A percentile compares a stretch with the other conserved stretches of the same genome.
phyloP scores from a whole-genome alignment of 1,140 invertebrate genomes.

The Drosophila parvula region DNA sequence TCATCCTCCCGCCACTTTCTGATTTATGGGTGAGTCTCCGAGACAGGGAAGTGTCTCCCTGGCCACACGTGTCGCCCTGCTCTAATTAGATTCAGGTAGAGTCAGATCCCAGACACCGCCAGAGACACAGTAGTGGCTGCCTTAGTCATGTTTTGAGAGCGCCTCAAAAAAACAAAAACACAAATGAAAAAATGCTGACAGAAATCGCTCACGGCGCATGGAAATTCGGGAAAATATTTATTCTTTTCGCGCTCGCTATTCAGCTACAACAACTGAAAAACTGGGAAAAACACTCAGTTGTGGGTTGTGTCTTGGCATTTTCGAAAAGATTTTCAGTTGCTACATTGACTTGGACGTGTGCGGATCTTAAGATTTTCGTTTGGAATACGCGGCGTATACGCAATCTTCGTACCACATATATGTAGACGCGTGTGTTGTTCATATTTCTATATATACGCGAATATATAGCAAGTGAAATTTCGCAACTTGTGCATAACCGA shows the following conservation, averaged over 20 bases:
- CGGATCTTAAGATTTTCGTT: slow-evolving; percentile 32
- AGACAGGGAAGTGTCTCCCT: slow-evolving; percentile 22
- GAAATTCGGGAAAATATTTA: slow-evolving; percentile 70
- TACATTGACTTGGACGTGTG: slow-evolving; percentile 78
- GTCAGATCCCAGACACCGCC: slow-evolving; percentile 32
- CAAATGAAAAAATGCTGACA: slow-evolving; percentile 30
- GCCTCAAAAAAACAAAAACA: neutral
- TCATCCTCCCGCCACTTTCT: slow-evolving; percentile 25
- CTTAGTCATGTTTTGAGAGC: slow-evolving; percentile 60
- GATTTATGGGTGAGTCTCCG: slow-evolving; percentile 64
- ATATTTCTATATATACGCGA: slow-evolving; percentile 36
- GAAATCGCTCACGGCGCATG: slow-evolving; percentile 66
- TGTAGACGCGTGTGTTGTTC: slow-evolving; percentile 52
- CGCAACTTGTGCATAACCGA: slow-evolving; percentile 53
- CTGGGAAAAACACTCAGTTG: slow-evolving; percentile 36
- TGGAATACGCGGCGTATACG: slow-evolving; percentile 75
- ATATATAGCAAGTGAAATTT: slow-evolving; percentile 65
- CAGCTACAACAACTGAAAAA: slow-evolving; percentile 22
- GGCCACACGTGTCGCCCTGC: slow-evolving; percentile 61
- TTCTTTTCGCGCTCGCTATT: slow-evolving; percentile 57
- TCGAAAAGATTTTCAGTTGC: slow-evolving; percentile 78
- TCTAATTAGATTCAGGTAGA: slow-evolving; percentile 64
- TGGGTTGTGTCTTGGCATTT: slow-evolving; percentile 57
- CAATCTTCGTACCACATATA: slow-evolving; percentile 58
- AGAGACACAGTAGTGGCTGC: slow-evolving; percentile 1